These are phyloP conservation scores for Blastobasis adustella DNA, from an alignment of 2,888 invertebrate genomes.

Conservation along the genomic window DNA sequence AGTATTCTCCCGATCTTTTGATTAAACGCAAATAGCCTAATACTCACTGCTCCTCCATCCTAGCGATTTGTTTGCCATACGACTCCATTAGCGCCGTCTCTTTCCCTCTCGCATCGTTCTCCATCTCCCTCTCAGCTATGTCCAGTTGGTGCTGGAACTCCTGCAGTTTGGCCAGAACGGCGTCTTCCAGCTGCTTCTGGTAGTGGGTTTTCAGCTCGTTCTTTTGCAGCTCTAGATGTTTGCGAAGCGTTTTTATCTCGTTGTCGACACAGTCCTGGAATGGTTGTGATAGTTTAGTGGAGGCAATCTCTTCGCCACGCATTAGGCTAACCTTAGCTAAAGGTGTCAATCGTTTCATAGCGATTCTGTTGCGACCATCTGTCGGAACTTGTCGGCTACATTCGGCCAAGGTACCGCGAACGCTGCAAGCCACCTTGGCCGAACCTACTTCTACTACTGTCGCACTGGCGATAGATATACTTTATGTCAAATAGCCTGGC, in stretches of 20 bases:
- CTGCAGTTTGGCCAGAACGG: slow-evolving; percentile 83
- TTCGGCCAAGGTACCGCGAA: too few relatives aligned
- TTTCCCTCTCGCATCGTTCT: slow-evolving; percentile 76
- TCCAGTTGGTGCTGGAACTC: slow-evolving; percentile 85
- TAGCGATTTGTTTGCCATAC: slow-evolving; percentile 81
- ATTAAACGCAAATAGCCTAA: too few relatives aligned
- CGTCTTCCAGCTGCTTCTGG: slow-evolving; percentile 86
- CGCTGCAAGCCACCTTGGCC: too few relatives aligned
- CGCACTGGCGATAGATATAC: too few relatives aligned
- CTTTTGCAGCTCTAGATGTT: slow-evolving; percentile 77
- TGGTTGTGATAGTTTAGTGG: neutral
- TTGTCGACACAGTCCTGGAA: slow-evolving; percentile 63
- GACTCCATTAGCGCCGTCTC: slow-evolving; percentile 81
- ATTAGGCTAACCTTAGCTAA: too few relatives aligned
- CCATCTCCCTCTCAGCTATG: slow-evolving; percentile 77
- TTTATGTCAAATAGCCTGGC: too few relatives aligned
- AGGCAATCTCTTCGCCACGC: neutral
- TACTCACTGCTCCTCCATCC: slow-evolving; percentile 75
- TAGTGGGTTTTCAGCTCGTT: slow-evolving; percentile 82
- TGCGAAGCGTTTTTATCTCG: slow-evolving; percentile 68
- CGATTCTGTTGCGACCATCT: too few relatives aligned
- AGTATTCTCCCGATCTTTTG: too few relatives aligned
- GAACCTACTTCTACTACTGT: too few relatives aligned
- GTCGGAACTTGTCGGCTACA: too few relatives aligned
- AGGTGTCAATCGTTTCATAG: too few relatives aligned